Conservation (phyloP, 2,888 invertebrate species). For the Plutella xylostella region DNA sequence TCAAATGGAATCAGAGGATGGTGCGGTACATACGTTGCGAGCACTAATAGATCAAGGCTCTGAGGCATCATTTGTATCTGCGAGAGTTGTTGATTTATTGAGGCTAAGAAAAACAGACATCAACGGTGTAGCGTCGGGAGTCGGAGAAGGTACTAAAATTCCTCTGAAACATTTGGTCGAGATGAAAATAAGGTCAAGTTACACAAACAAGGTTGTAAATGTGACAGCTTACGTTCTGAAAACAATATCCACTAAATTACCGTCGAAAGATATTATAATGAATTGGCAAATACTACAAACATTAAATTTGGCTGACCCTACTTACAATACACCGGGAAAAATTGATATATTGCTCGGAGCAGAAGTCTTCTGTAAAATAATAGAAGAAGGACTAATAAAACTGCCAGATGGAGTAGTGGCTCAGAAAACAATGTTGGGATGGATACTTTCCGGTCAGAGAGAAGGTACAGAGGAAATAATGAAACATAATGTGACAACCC, state of each 20-base stretch:
- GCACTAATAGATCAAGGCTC: background rate
- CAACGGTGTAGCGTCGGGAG: slow-evolving; percentile 18
- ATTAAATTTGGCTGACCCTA: background rate
- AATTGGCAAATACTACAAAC: background rate
- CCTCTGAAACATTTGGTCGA: no score
- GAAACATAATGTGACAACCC: background rate
- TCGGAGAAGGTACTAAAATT: slow-evolving; percentile 17
- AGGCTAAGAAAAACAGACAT: slow-evolving; percentile 15
- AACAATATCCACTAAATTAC: background rate
- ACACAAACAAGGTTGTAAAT: background rate
- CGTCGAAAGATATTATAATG: background rate
- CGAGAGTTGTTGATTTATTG: slow-evolving; percentile 9
- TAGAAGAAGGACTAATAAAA: slow-evolving; percentile 18
- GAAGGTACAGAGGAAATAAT: background rate
- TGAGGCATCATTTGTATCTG: background rate
- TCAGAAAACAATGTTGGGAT: slow-evolving; percentile 18
- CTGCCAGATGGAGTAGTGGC: slow-evolving; percentile 16
- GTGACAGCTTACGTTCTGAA: background rate
- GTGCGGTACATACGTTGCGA: background rate
- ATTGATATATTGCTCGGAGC: slow-evolving; percentile 19
- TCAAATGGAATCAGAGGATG: background rate
- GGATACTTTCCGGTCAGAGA: slow-evolving; percentile 13
- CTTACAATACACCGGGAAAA: slow-evolving; percentile 11
- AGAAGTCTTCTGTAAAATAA: slow-evolving; percentile 19
- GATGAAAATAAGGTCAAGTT: background rate